Conservation (phyloP, 1,140 invertebrate genomes). For the Leptopilina clavipes region DNA sequence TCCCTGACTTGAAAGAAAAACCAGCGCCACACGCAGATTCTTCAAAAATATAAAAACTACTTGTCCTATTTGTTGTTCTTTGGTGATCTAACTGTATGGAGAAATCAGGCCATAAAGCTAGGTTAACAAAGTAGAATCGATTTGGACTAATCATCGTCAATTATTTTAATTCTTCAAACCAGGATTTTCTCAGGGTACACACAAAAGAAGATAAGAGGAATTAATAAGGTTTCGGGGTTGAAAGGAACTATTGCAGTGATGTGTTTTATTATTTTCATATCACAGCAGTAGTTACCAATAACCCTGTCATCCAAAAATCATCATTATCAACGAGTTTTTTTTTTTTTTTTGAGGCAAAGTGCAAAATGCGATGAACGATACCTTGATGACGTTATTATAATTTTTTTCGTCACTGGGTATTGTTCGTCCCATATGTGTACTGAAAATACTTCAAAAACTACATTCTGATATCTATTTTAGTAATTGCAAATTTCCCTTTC, state of each 20-base stretch:
- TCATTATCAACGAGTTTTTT: constrained; percentile 35
- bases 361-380: constrained; percentile 73
- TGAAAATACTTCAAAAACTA: background rate
- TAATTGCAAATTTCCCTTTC: background rate
- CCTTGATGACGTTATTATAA: constrained; percentile 66
- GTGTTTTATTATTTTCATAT: constrained; percentile 71
- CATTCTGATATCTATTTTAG: background rate
- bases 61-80: constrained; percentile 72
- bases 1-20: constrained; percentile 50
- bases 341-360: constrained; percentile 38
- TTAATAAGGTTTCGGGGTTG: constrained; percentile 47
- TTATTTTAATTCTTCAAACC: background rate
- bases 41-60: background rate
- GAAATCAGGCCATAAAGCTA: constrained; percentile 78
- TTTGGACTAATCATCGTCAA: constrained; percentile 55
- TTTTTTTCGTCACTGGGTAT: constrained; percentile 77
- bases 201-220: constrained; percentile 24
- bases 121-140: constrained; percentile 76
- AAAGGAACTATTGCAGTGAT: constrained; percentile 76
- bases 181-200: no score
- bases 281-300: constrained; percentile 77
- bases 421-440: constrained; percentile 75
- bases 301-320: constrained; percentile 52
- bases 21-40: background rate
- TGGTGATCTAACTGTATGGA: constrained; percentile 80